Conservation (phyloP, 2,113 vertebrate genomes). For the Serinus canaria region DNA sequence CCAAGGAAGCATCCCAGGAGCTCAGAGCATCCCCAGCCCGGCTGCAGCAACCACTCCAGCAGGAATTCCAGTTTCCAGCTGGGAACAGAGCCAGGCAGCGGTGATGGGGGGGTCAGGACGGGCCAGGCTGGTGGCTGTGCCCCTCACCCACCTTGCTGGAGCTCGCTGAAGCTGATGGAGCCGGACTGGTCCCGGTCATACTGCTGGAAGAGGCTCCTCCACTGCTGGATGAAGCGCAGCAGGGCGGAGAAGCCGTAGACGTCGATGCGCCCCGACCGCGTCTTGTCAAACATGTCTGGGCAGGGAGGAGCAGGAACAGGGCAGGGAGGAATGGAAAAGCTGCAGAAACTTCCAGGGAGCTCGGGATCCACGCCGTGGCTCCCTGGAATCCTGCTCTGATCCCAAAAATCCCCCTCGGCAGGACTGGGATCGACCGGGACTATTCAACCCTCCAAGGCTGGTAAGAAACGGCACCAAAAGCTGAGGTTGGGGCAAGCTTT, state of each 20-base stretch:
- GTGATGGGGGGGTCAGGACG: fast-evolving
- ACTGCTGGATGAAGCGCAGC: conserved; percentile 89
- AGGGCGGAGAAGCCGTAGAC: conserved; percentile 88
- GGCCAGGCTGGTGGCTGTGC: background rate
- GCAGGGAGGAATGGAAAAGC: background rate
- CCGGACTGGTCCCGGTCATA: conserved; percentile 90
- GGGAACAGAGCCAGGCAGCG: background rate
- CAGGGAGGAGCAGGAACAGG: background rate
- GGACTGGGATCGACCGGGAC: fast-evolving
- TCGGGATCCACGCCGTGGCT: background rate
- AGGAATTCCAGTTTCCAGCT: fast-evolving
- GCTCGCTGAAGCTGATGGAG: conserved; percentile 81
- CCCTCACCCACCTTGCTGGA: conserved; percentile 87
- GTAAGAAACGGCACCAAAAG: background rate
- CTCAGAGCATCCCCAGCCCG: background rate
- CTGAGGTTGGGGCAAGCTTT: fast-evolving
- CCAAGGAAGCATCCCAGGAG: background rate
- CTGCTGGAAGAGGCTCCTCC: conserved; percentile 90
- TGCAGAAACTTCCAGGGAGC: background rate
- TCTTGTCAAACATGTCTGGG: conserved; percentile 95
- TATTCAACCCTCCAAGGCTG: fast-evolving
- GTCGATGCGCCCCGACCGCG: conserved; percentile 84
- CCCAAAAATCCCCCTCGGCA: background rate
- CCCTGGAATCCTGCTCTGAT: fast-evolving
- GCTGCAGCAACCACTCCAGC: fast-evolving